Evolutionary conservation across 2,113 vertebrate genomes (phyloP).

Genomic region (Phalacrocorax carbo): DNA sequence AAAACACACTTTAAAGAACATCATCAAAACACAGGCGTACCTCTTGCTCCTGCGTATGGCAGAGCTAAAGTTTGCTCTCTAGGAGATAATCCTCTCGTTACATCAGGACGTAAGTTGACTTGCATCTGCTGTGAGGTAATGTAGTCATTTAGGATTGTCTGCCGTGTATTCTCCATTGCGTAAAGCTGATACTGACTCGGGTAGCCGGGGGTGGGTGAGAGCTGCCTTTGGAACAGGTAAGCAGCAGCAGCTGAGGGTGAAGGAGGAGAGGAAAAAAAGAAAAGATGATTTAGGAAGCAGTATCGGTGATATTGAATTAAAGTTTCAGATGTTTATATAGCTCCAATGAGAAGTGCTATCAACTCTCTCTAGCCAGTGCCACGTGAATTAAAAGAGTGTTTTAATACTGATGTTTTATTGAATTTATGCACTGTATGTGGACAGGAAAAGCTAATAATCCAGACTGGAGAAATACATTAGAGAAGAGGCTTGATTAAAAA

Average conservation of each 20-base stretch:
- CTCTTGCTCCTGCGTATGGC: slow-evolving; percentile 87
- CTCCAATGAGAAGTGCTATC: neutral
- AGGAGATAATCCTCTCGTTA: slow-evolving; percentile 88
- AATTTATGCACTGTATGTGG: neutral
- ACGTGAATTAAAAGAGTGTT: neutral
- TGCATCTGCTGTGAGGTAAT: slow-evolving; percentile 99
- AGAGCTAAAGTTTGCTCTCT: slow-evolving; percentile 88
- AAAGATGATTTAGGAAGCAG: neutral
- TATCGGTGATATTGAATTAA: neutral
- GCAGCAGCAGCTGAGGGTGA: slow-evolving; percentile 73
- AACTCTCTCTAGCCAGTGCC: neutral
- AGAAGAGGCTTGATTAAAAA: neutral
- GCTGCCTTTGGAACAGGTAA: slow-evolving; percentile 95
- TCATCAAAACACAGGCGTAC: slow-evolving; percentile 73
- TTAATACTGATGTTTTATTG: neutral
- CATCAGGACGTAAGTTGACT: slow-evolving; percentile 89
- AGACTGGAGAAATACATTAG: neutral
- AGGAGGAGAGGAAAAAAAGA: neutral
- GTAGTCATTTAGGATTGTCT: slow-evolving; percentile 98
- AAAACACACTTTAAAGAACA: neutral
- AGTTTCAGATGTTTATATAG: neutral
- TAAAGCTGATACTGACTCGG: slow-evolving; percentile 97
- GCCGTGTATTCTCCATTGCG: slow-evolving; percentile 97
- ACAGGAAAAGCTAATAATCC: neutral
- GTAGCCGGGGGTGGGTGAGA: slow-evolving; percentile 90